Conservation (phyloP, 2,888 invertebrate species). For the Sinohyriopsis cumingii region DNA sequence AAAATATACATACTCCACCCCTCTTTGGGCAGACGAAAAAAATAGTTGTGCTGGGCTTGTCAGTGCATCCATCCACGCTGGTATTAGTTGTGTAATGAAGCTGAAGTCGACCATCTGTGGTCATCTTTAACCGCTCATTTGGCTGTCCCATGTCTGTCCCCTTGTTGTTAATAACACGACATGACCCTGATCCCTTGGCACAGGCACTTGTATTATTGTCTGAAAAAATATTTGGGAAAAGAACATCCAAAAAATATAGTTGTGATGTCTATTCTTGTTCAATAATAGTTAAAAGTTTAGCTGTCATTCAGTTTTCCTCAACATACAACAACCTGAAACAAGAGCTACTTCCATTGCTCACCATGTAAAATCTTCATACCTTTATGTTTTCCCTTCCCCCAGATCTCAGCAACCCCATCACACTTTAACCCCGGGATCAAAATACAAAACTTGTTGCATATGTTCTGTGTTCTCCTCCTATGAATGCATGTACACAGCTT, state of each 20-base stretch:
- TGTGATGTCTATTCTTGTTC: too few relatives aligned
- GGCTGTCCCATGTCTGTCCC: constrained; percentile 39
- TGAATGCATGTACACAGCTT: too few relatives aligned
- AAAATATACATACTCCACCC: constrained; percentile 51
- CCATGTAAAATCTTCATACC: too few relatives aligned
- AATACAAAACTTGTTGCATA: too few relatives aligned
- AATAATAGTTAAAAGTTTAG: too few relatives aligned
- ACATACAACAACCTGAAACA: not conserved
- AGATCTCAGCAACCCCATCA: too few relatives aligned
- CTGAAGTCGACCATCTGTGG: constrained; percentile 33
- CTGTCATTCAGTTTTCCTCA: too few relatives aligned
- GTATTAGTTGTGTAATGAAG: constrained; percentile 38
- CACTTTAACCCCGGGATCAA: too few relatives aligned
- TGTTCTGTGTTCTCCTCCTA: too few relatives aligned
- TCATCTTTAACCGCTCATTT: constrained; percentile 24
- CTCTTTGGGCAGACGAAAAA: constrained; percentile 60
- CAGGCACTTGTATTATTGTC: constrained; percentile 32
- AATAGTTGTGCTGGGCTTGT: constrained; percentile 52
- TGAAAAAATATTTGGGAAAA: constrained; percentile 9
- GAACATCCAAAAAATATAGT: not conserved
- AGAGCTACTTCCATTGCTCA: too few relatives aligned
- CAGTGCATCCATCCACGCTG: constrained; percentile 41
- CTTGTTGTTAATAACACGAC: constrained; percentile 25
- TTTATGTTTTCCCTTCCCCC: too few relatives aligned
- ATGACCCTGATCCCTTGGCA: constrained; percentile 45